Conservation (phyloP, 2,888 invertebrate genomes). For the Tenthredo amoena region DNA sequence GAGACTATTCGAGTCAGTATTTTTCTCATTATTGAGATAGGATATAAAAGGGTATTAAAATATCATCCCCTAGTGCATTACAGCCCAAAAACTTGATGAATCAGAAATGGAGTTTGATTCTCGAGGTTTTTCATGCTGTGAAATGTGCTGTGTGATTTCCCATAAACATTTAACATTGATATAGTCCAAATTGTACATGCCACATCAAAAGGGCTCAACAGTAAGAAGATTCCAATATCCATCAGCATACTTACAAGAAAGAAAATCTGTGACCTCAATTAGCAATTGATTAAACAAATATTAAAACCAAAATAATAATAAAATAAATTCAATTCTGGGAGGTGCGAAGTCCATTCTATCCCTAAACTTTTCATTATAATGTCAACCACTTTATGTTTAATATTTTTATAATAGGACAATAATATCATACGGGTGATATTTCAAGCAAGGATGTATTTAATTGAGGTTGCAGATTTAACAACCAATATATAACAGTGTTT, state of each 20-base stretch:
- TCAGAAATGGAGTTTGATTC: slow-evolving; percentile 26
- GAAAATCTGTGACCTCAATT: slow-evolving; percentile 47
- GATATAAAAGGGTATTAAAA: neutral
- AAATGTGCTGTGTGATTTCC: slow-evolving; percentile 27
- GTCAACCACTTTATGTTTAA: slow-evolving; percentile 13
- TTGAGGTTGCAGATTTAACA: slow-evolving; percentile 61
- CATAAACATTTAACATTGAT: slow-evolving; percentile 50
- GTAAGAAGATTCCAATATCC: slow-evolving; percentile 6
- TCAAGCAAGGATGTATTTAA: slow-evolving; percentile 53
- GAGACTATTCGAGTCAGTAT: neutral
- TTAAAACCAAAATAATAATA: neutral
- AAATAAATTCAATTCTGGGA: slow-evolving; percentile 26
- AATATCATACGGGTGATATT: slow-evolving; percentile 17
- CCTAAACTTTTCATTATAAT: neutral
- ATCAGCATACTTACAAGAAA: slow-evolving; percentile 41
- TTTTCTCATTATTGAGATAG: neutral
- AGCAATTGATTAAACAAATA: slow-evolving; percentile 2
- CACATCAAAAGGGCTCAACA: slow-evolving; percentile 38
- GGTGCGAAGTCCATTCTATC: slow-evolving; percentile 13
- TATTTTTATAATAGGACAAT: slow-evolving; percentile 29
- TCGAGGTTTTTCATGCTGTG: slow-evolving; percentile 41
- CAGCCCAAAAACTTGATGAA: slow-evolving; percentile 53
- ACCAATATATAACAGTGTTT: neutral
- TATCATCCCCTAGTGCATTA: slow-evolving; percentile 29
- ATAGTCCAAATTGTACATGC: slow-evolving; percentile 42